These are phyloP conservation scores for Hypanus sabinus DNA, from an alignment of 2,113 vertebrate genomes.

Conservation along the genomic window DNA sequence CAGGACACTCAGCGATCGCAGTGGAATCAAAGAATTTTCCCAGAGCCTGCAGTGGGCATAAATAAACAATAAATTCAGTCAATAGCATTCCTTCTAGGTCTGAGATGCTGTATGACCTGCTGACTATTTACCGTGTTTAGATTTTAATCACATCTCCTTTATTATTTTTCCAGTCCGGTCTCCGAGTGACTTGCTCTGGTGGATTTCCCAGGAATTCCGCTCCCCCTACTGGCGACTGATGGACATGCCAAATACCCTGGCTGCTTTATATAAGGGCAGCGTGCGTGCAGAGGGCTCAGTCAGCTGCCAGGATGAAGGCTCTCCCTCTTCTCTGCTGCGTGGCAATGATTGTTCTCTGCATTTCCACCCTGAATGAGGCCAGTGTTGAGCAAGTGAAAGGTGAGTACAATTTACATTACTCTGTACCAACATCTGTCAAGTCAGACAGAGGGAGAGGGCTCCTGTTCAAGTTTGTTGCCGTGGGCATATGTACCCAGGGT, in stretches of 20 bases:
- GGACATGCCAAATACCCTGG: accelerated
- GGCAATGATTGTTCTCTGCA: neutral
- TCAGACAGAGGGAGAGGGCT: neutral
- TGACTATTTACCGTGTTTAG: neutral
- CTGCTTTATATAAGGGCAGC: neutral
- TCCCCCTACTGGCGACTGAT: neutral
- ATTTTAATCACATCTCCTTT: neutral
- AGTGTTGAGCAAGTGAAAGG: neutral
- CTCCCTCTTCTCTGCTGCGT: neutral
- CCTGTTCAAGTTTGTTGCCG: neutral
- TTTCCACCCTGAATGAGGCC: neutral
- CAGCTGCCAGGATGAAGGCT: neutral
- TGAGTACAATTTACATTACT: neutral
- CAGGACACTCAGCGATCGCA: too few species aligned
- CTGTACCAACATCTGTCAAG: neutral
- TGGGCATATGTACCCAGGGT: too few species aligned
- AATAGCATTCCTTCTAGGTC: too few species aligned
- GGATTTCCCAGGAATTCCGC: neutral
- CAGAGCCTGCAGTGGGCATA: too few species aligned
- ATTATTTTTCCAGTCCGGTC: too few species aligned
- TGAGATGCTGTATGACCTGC: too few species aligned
- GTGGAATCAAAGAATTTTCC: too few species aligned
- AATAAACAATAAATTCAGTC: too few species aligned
- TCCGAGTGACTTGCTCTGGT: neutral
- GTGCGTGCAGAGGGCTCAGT: neutral